Evolutionary conservation across 2,113 vertebrate genomes (phyloP).

Genomic region (Furnarius figulus): DNA sequence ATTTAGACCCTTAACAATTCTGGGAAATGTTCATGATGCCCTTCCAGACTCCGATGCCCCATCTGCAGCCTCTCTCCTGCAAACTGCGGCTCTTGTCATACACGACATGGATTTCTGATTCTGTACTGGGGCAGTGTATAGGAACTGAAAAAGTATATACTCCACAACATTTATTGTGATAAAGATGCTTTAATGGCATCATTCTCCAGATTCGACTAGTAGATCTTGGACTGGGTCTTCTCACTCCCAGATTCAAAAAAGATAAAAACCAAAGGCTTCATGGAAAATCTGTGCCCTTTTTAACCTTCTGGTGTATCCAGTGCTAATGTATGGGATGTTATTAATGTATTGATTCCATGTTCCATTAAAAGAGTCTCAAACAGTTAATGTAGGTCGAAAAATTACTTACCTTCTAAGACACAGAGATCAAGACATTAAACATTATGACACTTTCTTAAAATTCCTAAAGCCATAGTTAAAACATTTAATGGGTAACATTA

Average conservation of each 20-base stretch:
- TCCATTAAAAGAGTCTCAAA: background rate
- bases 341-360: background rate
- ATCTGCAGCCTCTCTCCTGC: background rate
- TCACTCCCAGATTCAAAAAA: background rate
- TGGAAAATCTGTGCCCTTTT: background rate
- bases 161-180: background rate
- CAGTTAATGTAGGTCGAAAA: background rate
- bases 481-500: background rate
- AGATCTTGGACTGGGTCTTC: background rate
- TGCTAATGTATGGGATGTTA: background rate
- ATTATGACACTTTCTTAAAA: background rate
- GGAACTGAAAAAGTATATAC: background rate
- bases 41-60: background rate
- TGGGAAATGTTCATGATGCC: background rate
- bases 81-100: background rate
- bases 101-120: background rate
- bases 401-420: background rate
- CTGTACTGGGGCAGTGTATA: background rate
- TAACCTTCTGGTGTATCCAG: background rate
- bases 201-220: background rate
- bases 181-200: background rate
- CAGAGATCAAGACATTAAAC: background rate
- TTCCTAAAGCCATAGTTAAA: conserved; percentile 23
- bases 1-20: background rate
- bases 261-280: background rate